A percentile compares a stretch with the other conserved stretches of the same genome.
Evolutionary conservation across 2,797 vertebrate genomes (phyloP).

Genomic region (Lates japonicus): DNA sequence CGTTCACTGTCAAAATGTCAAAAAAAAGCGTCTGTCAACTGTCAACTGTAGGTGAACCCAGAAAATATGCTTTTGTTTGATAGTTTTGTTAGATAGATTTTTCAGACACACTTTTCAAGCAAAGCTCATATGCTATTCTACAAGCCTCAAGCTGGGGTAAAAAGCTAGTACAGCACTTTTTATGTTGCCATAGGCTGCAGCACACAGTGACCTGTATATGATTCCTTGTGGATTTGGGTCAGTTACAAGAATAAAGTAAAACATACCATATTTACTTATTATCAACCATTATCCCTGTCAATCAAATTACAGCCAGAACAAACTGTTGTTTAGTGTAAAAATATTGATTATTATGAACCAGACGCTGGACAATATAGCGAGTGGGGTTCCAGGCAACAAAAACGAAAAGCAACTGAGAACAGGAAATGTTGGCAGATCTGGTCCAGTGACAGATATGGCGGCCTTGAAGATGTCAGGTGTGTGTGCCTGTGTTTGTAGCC

Average conservation of each 20-base stretch:
- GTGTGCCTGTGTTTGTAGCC: slow-evolving; percentile 16
- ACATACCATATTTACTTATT: background rate
- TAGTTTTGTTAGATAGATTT: background rate
- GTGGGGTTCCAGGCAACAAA: slow-evolving; percentile 39
- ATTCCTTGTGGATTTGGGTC: background rate
- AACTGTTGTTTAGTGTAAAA: background rate
- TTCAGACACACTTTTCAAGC: background rate
- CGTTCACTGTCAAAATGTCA: background rate
- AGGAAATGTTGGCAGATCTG: slow-evolving; percentile 51
- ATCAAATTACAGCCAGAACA: background rate
- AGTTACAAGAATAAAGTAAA: background rate
- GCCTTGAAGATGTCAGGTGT: slow-evolving; percentile 64
- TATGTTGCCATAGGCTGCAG: background rate
- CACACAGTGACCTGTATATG: background rate
- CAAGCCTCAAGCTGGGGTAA: background rate
- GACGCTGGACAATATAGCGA: slow-evolving; percentile 49
- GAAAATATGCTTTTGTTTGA: background rate
- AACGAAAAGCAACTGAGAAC: slow-evolving; percentile 42
- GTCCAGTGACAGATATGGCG: slow-evolving; percentile 76
- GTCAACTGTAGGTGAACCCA: background rate
- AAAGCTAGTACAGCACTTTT: background rate
- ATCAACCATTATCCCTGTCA: background rate
- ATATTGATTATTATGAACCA: slow-evolving; percentile 9
- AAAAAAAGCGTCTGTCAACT: background rate
- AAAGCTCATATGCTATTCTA: background rate